A percentile compares a stretch with the other conserved stretches of the same genome.
These are phyloP conservation scores for Siniperca knerii DNA, from an alignment of 2,113 vertebrate species.

Conservation along the genomic window DNA sequence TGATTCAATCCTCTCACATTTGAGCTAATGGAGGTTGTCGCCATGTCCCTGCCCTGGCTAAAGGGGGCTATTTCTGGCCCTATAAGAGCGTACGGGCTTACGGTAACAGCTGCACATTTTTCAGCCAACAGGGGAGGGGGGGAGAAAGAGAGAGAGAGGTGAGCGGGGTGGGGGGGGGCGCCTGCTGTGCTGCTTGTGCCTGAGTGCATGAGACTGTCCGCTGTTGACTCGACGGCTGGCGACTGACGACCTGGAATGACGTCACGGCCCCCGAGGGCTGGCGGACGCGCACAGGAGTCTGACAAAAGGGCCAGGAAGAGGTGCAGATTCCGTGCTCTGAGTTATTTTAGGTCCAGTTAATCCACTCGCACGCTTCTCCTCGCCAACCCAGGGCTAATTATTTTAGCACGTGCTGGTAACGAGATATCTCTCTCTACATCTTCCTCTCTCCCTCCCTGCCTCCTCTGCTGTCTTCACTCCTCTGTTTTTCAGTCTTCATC, in stretches of 20 bases:
- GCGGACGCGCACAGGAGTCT: constrained; percentile 42
- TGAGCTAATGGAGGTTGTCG: constrained; percentile 76
- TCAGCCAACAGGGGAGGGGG: constrained; percentile 28
- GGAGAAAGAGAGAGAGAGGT: neutral
- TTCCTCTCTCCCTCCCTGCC: constrained; percentile 1
- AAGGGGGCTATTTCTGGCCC: constrained; percentile 75
- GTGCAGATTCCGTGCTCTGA: constrained; percentile 34
- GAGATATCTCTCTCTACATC: constrained; percentile 58
- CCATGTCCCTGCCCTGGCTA: constrained; percentile 64
- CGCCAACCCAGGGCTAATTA: constrained; percentile 68
- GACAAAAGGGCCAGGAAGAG: constrained; percentile 50
- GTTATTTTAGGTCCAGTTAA: constrained; percentile 71
- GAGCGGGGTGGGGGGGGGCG: neutral
- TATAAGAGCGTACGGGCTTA: constrained; percentile 55
- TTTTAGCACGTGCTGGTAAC: constrained; percentile 67
- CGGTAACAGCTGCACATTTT: constrained; percentile 80
- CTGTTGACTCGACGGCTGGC: constrained; percentile 52
- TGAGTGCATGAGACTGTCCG: constrained; percentile 43
- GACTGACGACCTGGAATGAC: constrained; percentile 80
- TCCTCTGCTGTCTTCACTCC: constrained; percentile 24
- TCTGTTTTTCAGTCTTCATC: constrained; percentile 53
- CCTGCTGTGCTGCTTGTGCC: constrained; percentile 26
- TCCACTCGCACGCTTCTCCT: constrained; percentile 53
- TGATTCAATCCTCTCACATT: constrained; percentile 79
- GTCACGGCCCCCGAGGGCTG: constrained; percentile 69